phyloP scores from a whole-genome alignment of 2,888 invertebrate species.

The Trimorus sp. region DNA sequence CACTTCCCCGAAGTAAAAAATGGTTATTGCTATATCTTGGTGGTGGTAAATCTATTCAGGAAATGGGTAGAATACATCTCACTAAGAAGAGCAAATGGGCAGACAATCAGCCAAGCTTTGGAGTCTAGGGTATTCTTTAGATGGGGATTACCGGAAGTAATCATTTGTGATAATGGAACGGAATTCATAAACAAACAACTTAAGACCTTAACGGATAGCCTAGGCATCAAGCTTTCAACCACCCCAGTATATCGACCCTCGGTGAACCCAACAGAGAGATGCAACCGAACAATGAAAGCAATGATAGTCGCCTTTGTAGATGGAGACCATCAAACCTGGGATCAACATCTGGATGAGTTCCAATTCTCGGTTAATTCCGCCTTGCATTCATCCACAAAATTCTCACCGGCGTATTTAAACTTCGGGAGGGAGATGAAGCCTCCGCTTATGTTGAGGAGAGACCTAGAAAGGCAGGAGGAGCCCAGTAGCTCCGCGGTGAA shows the following conservation, averaged over 20 bases:
- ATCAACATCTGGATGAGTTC: constrained; percentile 46
- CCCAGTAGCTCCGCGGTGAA: background rate
- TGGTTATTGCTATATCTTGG: too few relatives aligned
- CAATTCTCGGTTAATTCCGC: constrained; percentile 49
- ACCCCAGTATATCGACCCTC: constrained; percentile 65
- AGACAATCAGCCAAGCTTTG: background rate
- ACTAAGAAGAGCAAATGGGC: background rate
- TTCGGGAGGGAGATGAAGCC: constrained; percentile 26
- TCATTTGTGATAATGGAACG: background rate
- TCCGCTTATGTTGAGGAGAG: background rate
- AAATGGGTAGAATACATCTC: constrained; percentile 23
- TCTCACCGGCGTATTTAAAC: constrained; percentile 38
- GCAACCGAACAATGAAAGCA: constrained; percentile 30
- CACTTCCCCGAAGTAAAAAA: too few relatives aligned
- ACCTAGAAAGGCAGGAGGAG: background rate
- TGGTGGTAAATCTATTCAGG: too few relatives aligned
- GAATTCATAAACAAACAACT: background rate
- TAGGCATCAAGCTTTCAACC: background rate
- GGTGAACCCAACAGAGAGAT: constrained; percentile 54
- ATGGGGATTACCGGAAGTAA: background rate
- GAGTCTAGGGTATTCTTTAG: background rate
- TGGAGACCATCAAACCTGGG: constrained; percentile 42
- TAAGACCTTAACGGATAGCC: background rate
- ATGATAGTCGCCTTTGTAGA: constrained; percentile 27
- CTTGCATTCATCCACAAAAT: constrained; percentile 31